phyloP scores from a whole-genome alignment of 2,797 vertebrate species.

The Sandelia bainsii region DNA sequence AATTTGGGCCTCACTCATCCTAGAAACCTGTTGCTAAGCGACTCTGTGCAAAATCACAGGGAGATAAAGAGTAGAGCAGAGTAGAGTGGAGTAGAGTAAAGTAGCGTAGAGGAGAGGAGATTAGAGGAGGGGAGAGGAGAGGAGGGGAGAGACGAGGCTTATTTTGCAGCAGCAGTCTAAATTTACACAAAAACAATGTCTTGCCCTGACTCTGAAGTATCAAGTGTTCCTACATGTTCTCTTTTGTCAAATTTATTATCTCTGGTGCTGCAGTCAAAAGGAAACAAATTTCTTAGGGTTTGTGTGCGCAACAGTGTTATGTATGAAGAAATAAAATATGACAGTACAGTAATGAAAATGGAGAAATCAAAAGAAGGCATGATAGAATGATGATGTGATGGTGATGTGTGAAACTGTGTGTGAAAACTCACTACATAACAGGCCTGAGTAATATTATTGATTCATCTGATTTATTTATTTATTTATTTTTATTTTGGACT shows the following conservation, averaged over 20 bases:
- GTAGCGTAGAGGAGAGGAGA: not conserved
- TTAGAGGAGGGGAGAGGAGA: too few relatives aligned
- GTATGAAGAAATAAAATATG: not conserved
- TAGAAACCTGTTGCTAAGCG: slow-evolving; percentile 82
- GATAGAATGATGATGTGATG: not conserved
- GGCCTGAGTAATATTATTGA: not conserved
- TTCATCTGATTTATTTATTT: not conserved
- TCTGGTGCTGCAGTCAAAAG: slow-evolving; percentile 13
- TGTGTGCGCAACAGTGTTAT: not conserved
- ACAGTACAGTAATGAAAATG: slow-evolving; percentile 1
- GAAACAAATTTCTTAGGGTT: slow-evolving; percentile 11
- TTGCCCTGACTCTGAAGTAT: slow-evolving; percentile 26
- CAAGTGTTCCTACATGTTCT: slow-evolving; percentile 13
- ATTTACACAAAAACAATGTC: slow-evolving; percentile 40
- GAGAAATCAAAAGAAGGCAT: not conserved
- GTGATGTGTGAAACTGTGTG: not conserved
- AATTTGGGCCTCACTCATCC: slow-evolving; percentile 68
- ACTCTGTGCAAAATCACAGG: slow-evolving; percentile 65
- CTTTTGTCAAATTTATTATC: slow-evolving; percentile 34
- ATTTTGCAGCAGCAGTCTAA: slow-evolving; percentile 49
- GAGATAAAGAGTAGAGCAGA: not conserved
- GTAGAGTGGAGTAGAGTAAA: not conserved
- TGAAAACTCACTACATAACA: not conserved
- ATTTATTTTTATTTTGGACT: too few relatives aligned
- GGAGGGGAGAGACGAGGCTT: not conserved